A percentile compares a stretch with the other conserved stretches of the same genome.
Conservation (phyloP, 2,888 invertebrate genomes). For the Drosophila mayaguana region DNA sequence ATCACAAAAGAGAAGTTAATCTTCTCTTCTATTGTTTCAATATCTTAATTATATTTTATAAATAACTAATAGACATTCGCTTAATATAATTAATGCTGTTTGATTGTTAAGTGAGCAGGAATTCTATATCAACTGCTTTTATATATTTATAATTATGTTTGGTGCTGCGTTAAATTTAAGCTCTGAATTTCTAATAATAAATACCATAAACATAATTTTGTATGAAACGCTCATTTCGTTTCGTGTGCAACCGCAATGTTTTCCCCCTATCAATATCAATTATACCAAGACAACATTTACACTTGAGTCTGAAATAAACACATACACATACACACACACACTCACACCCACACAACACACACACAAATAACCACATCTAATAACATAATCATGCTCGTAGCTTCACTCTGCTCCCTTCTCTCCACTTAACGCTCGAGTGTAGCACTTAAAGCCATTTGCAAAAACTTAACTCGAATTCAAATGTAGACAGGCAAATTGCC, state of each 20-base stretch:
- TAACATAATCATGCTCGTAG: conserved; percentile 49
- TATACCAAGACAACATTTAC: conserved; percentile 32
- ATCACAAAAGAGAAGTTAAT: background rate
- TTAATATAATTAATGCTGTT: conserved; percentile 3
- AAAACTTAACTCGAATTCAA: conserved; percentile 47
- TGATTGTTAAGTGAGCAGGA: background rate
- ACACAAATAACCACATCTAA: conserved; percentile 26
- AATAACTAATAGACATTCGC: background rate
- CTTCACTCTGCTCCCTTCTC: background rate
- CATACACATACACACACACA: background rate
- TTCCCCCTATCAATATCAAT: conserved; percentile 40
- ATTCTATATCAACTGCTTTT: background rate
- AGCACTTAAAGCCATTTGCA: conserved; percentile 49
- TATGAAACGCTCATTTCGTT: conserved; percentile 19
- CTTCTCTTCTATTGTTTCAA: background rate
- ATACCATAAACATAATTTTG: conserved; percentile 24
- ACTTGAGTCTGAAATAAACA: conserved; percentile 22
- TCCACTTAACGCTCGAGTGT: conserved; percentile 13
- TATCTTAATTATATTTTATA: background rate
- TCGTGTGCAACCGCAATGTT: conserved; percentile 21
- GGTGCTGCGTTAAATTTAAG: conserved; percentile 45
- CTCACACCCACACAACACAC: background rate
- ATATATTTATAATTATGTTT: conserved; percentile 7
- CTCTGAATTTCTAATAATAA: conserved; percentile 17
- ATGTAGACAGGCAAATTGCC: conserved; percentile 66